phyloP scores from a whole-genome alignment of 2,888 invertebrate species.

The Aphrophora alni region DNA sequence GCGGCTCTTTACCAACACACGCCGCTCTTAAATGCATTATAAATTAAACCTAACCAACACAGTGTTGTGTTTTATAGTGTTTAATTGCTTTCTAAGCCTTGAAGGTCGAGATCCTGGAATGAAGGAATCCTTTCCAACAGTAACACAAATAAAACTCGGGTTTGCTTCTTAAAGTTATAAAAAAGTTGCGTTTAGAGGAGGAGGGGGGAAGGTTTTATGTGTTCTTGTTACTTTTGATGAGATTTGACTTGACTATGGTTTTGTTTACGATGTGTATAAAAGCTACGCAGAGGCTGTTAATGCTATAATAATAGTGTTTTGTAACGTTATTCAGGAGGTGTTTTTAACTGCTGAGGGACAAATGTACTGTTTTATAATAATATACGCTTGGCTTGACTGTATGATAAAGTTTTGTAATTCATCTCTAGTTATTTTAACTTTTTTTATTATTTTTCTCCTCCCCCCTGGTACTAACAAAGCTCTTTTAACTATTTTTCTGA shows the following conservation, averaged over 20 bases:
- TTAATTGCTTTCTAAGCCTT: too few species aligned
- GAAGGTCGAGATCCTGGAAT: background rate
- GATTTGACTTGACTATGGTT: background rate
- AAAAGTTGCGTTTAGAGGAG: background rate
- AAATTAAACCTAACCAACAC: background rate
- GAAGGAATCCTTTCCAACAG: background rate
- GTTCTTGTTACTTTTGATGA: background rate
- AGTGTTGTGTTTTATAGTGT: background rate
- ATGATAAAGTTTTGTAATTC: too few species aligned
- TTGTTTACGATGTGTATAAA: constrained; percentile 2
- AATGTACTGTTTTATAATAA: background rate
- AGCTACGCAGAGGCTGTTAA: background rate
- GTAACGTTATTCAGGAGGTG: background rate
- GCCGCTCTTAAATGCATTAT: background rate
- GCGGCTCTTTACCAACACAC: background rate
- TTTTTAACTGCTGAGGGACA: background rate
- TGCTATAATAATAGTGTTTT: background rate
- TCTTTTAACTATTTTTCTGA: too few species aligned
- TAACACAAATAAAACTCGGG: background rate
- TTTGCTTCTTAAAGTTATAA: background rate
- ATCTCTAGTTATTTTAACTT: too few species aligned
- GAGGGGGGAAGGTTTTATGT: background rate
- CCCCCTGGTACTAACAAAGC: too few species aligned
- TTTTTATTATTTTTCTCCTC: too few species aligned
- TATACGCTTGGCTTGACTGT: background rate